phyloP scores from a whole-genome alignment of 2,888 invertebrate genomes.

The Spodoptera exigua region DNA sequence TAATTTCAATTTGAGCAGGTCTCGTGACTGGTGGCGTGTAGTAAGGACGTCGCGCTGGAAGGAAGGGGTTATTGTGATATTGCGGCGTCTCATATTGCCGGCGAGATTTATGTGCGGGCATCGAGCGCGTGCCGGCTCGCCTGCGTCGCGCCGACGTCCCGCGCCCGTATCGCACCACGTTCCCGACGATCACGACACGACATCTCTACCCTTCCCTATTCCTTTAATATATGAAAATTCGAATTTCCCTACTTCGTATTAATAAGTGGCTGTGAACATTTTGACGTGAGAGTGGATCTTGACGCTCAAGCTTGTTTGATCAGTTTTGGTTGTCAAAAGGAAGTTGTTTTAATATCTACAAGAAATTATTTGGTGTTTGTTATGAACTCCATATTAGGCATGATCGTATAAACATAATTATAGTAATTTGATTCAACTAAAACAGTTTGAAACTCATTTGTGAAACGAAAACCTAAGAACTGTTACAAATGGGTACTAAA shows the following conservation, averaged over 20 bases:
- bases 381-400: too few relatives aligned
- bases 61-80: slow-evolving; percentile 82
- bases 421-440: slow-evolving; percentile 28
- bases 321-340: slow-evolving; percentile 28
- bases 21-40: slow-evolving; percentile 55
- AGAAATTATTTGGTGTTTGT: slow-evolving; percentile 18
- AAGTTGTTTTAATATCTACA: slow-evolving; percentile 17
- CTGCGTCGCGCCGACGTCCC: slow-evolving; percentile 38
- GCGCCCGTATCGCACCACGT: slow-evolving; percentile 12
- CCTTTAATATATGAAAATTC: slow-evolving; percentile 37
- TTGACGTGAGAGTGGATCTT: slow-evolving; percentile 19
- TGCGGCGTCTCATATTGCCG: slow-evolving; percentile 82
- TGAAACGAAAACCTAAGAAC: slow-evolving; percentile 39
- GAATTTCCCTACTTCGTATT: slow-evolving; percentile 45
- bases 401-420: background rate
- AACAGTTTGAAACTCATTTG: slow-evolving; percentile 52
- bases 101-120: slow-evolving; percentile 80
- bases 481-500: slow-evolving; percentile 54
- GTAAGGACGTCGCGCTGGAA: slow-evolving; percentile 64
- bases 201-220: slow-evolving; percentile 27
- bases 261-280: slow-evolving; percentile 45
- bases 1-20: slow-evolving; percentile 71
- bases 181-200: slow-evolving; percentile 28
- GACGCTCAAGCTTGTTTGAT: slow-evolving; percentile 33
- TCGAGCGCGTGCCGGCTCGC: slow-evolving; percentile 57